Percentiles rank a stretch among this genome's conserved stretches.
Evolutionary conservation across 2,797 vertebrate species (phyloP).

Genomic region (Margarornis squamiger): DNA sequence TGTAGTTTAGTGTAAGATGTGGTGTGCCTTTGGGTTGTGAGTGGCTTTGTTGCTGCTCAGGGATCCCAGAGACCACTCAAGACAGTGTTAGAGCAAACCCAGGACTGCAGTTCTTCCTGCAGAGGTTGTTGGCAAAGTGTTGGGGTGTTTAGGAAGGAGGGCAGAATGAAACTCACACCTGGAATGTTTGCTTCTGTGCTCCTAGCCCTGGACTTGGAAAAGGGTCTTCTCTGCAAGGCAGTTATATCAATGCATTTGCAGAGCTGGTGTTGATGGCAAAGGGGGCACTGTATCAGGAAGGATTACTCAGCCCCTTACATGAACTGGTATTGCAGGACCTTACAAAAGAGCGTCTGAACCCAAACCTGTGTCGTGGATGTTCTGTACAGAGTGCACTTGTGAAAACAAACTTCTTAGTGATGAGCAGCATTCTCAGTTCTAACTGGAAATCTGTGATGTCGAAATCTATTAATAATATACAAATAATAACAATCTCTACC

Average conservation of each 20-base stretch:
- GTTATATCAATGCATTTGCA: fast-evolving
- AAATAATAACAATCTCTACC: neutral
- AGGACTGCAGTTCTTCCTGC: neutral
- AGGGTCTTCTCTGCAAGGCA: neutral
- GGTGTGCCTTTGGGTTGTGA: neutral
- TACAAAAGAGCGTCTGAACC: neutral
- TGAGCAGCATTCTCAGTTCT: neutral
- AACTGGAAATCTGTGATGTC: neutral
- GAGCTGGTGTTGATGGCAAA: neutral
- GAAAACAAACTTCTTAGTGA: neutral
- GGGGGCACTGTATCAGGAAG: neutral
- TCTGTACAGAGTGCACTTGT: fast-evolving
- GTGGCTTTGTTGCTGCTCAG: neutral
- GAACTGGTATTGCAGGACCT: neutral
- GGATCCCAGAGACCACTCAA: neutral
- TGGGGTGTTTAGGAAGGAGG: neutral
- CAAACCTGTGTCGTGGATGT: neutral
- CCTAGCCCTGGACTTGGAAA: neutral
- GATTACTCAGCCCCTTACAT: neutral
- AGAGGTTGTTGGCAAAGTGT: neutral
- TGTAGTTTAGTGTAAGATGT: neutral
- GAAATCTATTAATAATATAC: neutral
- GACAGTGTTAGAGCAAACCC: neutral
- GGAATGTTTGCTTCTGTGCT: neutral
- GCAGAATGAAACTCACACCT: neutral